phyloP scores from a whole-genome alignment of 1,140 invertebrate genomes.

The Drosophila funebris region DNA sequence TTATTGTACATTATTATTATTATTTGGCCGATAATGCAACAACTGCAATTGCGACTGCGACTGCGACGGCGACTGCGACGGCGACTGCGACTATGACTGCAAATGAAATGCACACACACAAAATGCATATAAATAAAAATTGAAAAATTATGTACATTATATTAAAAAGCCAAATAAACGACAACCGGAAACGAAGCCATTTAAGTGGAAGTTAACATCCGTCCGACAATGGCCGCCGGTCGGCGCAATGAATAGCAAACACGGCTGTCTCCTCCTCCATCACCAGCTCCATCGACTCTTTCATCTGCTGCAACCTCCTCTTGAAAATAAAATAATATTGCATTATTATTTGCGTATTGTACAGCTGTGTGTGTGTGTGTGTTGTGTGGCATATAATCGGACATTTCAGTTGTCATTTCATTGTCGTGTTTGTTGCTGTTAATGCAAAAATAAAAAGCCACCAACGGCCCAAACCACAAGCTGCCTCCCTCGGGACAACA shows the following conservation, averaged over 20 bases:
- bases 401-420: slow-evolving; percentile 83
- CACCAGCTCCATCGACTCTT: neutral
- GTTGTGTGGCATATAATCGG: slow-evolving; percentile 61
- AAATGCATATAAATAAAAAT: slow-evolving; percentile 75
- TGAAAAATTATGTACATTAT: slow-evolving; percentile 82
- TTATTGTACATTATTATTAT: slow-evolving; percentile 72
- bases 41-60: neutral
- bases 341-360: slow-evolving; percentile 77
- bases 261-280: neutral
- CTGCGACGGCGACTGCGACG: slow-evolving; percentile 45
- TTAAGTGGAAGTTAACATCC: slow-evolving; percentile 83
- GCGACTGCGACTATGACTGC: slow-evolving; percentile 48
- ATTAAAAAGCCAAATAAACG: slow-evolving; percentile 81
- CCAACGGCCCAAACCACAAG: slow-evolving; percentile 23
- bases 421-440: slow-evolving; percentile 81
- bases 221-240: slow-evolving; percentile 68
- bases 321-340: slow-evolving; percentile 81
- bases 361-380: neutral
- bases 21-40: slow-evolving; percentile 61
- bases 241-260: slow-evolving; percentile 54
- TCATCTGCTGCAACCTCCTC: neutral
- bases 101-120: slow-evolving; percentile 77
- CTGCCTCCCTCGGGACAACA: slow-evolving; percentile 11
- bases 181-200: slow-evolving; percentile 82
- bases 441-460: slow-evolving; percentile 80